Base-by-base conservation (phyloP, 2,888 invertebrate species). In the Heliconius ismenius region DNA sequence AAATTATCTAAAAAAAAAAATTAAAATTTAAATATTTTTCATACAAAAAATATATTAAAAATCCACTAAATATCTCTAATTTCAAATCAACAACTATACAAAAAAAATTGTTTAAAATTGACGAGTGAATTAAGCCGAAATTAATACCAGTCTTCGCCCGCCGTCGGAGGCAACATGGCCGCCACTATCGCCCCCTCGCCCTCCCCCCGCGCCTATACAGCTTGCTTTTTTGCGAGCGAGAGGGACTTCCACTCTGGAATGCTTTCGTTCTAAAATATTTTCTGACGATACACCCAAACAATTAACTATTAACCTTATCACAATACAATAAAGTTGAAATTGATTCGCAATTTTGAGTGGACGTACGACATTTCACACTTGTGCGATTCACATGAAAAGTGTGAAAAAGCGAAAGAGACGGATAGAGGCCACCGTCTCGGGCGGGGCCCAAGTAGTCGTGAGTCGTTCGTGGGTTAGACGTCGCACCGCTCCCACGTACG, bases 361-460 rank as follows among this genome's bases (percentile, higher is more conserved):
- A 81, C 32, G 82, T 89, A 75, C 64, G 79, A 49, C 88, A 18
- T 85, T 89, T 76, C 62, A 70, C 7, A 80, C 73, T 73, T 84
- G 81, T 65, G 79, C 28, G n/a, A 74, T 79, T 82, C 81, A 86
- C 83, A 89, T 92, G 93, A 94, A 94, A 94, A 94, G 93, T 94
- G 93, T 92, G 92, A 94, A 94, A 94, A 94, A 94, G 88, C 89
- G 94, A 94, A 92, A 93, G 94, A 92, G 94, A 94, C 89, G 90
- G 93, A 93, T 94, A 94, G 92, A 92, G 90, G 89, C 91, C 86
- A 86, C 88, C 91, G 91, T 92, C 93, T 93, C 93, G 94, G 94
- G 93, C 92, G 93, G 93, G 86, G 93, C 91, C 88, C 92, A 92
- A 93, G 93, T 92, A 92, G 92, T 93, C 93, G 94, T 93, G 92